A percentile compares a stretch with the other conserved stretches of the same genome.
Conservation (phyloP, 2,113 vertebrate genomes). For the Sus scrofa region T2T-Sscrofa CM000829.6:69988501-69989000, state of each 20-base stretch:
- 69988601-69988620: conserved; percentile 19
- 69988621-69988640: neutral
- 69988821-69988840: neutral
- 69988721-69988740: conserved; percentile 19
- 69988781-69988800: neutral
- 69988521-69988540: no score
- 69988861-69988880: neutral
- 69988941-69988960: neutral
- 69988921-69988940: neutral
- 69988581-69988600: no score
- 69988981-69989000: neutral
- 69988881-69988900: conserved; percentile 5
- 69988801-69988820: neutral
- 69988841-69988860: neutral
- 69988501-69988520: no score
- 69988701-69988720: neutral
- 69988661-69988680: neutral
- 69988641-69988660: neutral
- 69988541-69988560: no score
- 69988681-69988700: neutral
- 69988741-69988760: neutral
- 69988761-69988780: fast-evolving
- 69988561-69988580: no score
- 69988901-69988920: neutral
- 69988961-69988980: neutral